Evolutionary conservation across 2,888 invertebrate species (phyloP), one percentile per base, ranked within the genome.

Genomic region (Masnerella sp.): DNA sequence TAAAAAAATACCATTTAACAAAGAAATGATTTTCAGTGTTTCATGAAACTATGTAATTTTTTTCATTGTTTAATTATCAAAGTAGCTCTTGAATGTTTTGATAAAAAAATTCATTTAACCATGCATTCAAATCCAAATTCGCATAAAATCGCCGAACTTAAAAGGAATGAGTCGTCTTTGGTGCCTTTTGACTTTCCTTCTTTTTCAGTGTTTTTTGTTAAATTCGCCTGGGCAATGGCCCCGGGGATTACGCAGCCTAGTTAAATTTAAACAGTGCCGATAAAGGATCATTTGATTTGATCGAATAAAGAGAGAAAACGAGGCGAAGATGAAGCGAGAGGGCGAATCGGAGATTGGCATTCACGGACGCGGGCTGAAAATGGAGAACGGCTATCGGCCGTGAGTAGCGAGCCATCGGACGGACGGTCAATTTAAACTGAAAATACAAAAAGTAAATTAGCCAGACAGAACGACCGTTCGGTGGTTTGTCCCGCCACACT

Each of bases 401-500:
- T 65, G 68, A 71, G 70, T 67, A 61, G 68, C 77, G 77, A 76
- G 68, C 78, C 78, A 79, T 80, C 79, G 78, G 78, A 78, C 78
- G 82, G 79, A 78, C 77, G 82, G 84, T 84, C 83, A 81, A 85
- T 85, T 85, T 84, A 80, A 84, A 84, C 82, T 79, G 83, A 83
- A 85, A 86, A 84, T 84, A 83, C 84, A 85, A 85, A 85, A 85
- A 85, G 84, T 83, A 85, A 86, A 85, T 86, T 85, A 85, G 82
- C 84, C 80, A 80, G 80, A 84, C 81, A 83, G 84, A 80, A 80
- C 77, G 78, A 80, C 72, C 80, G 79, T 81, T 81, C 78, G 77
- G 83, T 67, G 83, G 83, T 83, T 82, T 82, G 82, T 81, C 78
- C 80, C 68, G 78, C 81, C 81, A 80, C 80, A 80, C 77, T 78